These are phyloP conservation scores for Cheilosia vernalis DNA, from an alignment of 2,888 invertebrate species.

Conservation along the genomic window DNA sequence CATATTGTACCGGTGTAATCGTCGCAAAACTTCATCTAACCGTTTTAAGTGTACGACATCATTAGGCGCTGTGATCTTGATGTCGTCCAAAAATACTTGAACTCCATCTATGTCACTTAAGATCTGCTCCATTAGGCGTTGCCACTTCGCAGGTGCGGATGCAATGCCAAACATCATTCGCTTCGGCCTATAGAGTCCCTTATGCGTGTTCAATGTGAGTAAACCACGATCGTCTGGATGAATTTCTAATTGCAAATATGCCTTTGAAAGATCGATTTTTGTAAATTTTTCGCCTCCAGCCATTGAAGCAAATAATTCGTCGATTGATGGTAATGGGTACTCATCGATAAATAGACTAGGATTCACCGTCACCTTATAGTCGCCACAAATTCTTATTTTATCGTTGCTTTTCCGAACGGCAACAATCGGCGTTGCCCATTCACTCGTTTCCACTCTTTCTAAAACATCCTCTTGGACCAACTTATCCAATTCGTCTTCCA, in stretches of 20 bases:
- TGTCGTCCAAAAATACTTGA: slow-evolving; percentile 1
- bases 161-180: slow-evolving; percentile 78
- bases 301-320: slow-evolving; percentile 74
- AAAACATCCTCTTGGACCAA: slow-evolving; percentile 56
- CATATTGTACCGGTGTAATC: slow-evolving; percentile 18
- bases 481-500: slow-evolving; percentile 70
- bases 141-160: slow-evolving; percentile 77
- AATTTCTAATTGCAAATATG: slow-evolving; percentile 79
- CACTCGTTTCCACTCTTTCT: slow-evolving; percentile 76
- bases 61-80: slow-evolving; percentile 18
- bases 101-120: slow-evolving; percentile 64
- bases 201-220: slow-evolving; percentile 78
- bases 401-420: slow-evolving; percentile 77
- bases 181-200: slow-evolving; percentile 77
- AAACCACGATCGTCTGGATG: slow-evolving; percentile 76
- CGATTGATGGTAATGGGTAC: slow-evolving; percentile 75
- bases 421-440: slow-evolving; percentile 79
- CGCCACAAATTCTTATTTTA: slow-evolving; percentile 74
- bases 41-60: slow-evolving; percentile 2
- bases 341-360: slow-evolving; percentile 69
- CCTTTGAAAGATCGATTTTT: slow-evolving; percentile 77
- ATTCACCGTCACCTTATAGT: slow-evolving; percentile 75
- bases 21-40: slow-evolving; percentile 12
- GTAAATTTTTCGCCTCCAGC: slow-evolving; percentile 70
- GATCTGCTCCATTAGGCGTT: slow-evolving; percentile 76